These are phyloP conservation scores for Ferdinandea cuprea DNA, from an alignment of 2,888 invertebrate genomes.

Conservation along the genomic window DNA sequence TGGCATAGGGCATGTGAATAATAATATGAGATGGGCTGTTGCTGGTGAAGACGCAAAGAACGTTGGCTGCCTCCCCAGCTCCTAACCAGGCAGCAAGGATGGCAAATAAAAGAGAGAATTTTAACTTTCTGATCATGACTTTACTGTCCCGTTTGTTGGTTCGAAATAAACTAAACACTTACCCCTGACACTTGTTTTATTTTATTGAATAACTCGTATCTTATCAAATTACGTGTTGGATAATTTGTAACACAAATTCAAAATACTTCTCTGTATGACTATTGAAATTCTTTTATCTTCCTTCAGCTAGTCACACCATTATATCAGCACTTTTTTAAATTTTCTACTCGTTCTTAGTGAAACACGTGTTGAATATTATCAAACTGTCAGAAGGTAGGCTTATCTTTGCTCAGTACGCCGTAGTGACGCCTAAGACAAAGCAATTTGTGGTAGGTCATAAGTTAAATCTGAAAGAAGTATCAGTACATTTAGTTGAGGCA, in stretches of 20 bases:
- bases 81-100: not conserved
- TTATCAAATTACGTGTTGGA: not conserved
- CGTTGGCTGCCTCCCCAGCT: constrained; percentile 77
- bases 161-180: not conserved
- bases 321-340: too few relatives aligned
- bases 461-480: too few relatives aligned
- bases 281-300: too few relatives aligned
- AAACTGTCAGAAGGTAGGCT: too few relatives aligned
- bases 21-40: constrained; percentile 81
- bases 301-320: too few relatives aligned
- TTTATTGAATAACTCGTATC: not conserved
- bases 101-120: not conserved
- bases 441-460: too few relatives aligned
- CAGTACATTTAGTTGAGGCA: too few relatives aligned
- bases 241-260: not conserved
- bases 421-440: too few relatives aligned
- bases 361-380: too few relatives aligned
- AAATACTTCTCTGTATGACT: too few relatives aligned
- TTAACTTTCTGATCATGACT: constrained; percentile 4
- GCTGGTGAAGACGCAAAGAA: constrained; percentile 81
- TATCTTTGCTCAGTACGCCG: too few relatives aligned
- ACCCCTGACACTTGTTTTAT: rapidly evolving
- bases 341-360: too few relatives aligned
- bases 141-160: not conserved
- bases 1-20: constrained; percentile 80